Evolutionary conservation across 2,113 vertebrate species (phyloP), one percentile per base, ranked within the genome.

Genomic region (Todiramphus chloris): DNA sequence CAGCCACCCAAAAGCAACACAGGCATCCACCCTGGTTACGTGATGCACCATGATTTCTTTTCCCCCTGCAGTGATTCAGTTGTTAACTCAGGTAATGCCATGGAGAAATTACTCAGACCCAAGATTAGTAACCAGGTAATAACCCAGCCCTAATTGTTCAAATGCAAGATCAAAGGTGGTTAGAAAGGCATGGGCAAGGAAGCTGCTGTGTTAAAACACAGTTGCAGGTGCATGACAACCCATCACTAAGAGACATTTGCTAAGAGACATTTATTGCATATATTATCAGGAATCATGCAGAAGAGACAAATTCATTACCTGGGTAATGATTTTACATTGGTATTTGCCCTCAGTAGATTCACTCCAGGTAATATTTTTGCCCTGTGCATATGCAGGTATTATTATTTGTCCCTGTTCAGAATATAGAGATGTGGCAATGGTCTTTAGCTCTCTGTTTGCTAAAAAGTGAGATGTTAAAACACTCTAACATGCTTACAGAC

Each of bases 261-360:
- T 59, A 37, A 43, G 39, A 90, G 75, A 60, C 72, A 24, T 83
- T 94, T 88, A 80, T 37, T 73, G 63, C 41, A 44, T 0, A 0
- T 81, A 67, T 87, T 78, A 85, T 27, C 53, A 41, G 46, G 59
- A 63, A 44, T 80, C 83, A 80, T 13, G 82, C 58, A 88, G 35
- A 87, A 93, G 3, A 68, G 23, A 31, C 16, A 75, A 80, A 74
- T 74, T 92, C 25, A 92, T 96, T 93, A 90, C 50, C 56, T 55
- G 37, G 31, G 3, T 90, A 88, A 94, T 67, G 85, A 83, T 83
- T 95, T 90, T 67, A 62, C 74, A 46, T 70, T 63, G 48, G 23
- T 68, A 64, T 74, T 70, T 93, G 12, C 35, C 43, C 83, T 60
- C 67, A 77, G 15, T 70, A 63, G 46, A 30, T 64, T 77, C 21